These are phyloP conservation scores for Habropoda laboriosa DNA, from an alignment of 1,140 invertebrate species.

Conservation along the genomic window DNA sequence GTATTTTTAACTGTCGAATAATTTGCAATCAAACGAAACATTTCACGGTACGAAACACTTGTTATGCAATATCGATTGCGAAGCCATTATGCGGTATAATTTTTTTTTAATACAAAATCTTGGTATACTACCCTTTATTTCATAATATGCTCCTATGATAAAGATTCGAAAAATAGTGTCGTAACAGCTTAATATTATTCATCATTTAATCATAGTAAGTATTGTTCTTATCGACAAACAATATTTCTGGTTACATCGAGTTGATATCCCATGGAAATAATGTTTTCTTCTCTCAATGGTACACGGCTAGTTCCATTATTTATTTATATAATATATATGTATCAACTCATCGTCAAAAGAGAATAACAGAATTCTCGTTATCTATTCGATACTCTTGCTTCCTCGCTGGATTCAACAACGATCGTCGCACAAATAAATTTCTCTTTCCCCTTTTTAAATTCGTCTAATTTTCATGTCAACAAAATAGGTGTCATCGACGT, in stretches of 20 bases:
- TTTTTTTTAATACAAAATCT: constrained; percentile 40
- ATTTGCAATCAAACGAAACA: neutral
- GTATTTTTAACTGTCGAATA: neutral
- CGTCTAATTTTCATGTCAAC: neutral
- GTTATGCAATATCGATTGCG: neutral
- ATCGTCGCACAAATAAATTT: neutral
- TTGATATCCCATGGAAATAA: constrained; percentile 11
- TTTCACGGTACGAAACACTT: neutral
- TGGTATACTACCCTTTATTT: constrained; percentile 9
- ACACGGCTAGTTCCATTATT: neutral
- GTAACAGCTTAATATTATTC: constrained; percentile 46
- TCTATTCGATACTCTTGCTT: neutral
- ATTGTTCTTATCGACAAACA: constrained; percentile 39
- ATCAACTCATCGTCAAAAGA: constrained; percentile 2
- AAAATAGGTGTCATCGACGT: neutral
- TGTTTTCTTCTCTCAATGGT: neutral
- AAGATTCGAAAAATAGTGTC: constrained; percentile 52
- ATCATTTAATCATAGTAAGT: constrained; percentile 28
- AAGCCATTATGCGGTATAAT: neutral
- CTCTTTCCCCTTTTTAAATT: neutral
- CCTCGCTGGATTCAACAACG: neutral
- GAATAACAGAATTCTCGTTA: neutral
- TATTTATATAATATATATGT: neutral
- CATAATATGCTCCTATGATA: constrained; percentile 32
- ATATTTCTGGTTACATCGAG: constrained; percentile 22